Evolutionary conservation across 2,113 vertebrate species (phyloP).

Genomic region (Kryptolebias marmoratus): DNA sequence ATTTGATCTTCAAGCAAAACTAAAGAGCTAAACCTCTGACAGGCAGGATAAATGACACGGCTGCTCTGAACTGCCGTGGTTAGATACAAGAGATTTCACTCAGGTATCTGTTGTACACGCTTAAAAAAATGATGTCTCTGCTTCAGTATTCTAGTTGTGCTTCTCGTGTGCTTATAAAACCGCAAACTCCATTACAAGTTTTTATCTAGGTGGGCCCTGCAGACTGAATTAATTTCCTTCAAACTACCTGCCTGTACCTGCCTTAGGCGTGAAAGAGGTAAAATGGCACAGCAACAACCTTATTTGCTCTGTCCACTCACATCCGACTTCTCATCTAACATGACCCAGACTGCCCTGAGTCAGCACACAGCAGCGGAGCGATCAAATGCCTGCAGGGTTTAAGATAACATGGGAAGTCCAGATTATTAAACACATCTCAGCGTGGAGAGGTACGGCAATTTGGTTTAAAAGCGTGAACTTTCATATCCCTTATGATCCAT

Average conservation of each 20-base stretch:
- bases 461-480: slow-evolving; percentile 20
- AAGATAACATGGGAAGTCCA: slow-evolving; percentile 33
- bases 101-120: slow-evolving; percentile 1
- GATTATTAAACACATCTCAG: slow-evolving; percentile 30
- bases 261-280: slow-evolving; percentile 37
- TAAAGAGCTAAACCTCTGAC: slow-evolving; percentile 52
- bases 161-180: slow-evolving; percentile 32
- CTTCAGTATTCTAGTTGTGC: slow-evolving; percentile 35
- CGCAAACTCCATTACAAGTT: slow-evolving; percentile 32
- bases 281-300: slow-evolving; percentile 24
- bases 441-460: slow-evolving; percentile 20
- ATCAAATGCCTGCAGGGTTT: slow-evolving; percentile 23
- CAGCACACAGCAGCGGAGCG: slow-evolving; percentile 7
- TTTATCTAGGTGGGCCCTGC: slow-evolving; percentile 20
- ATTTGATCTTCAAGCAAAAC: slow-evolving; percentile 49
- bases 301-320: slow-evolving; percentile 46
- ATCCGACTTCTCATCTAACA: slow-evolving; percentile 23
- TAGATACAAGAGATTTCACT: slow-evolving; percentile 26
- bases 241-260: slow-evolving; percentile 39
- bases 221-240: slow-evolving; percentile 47
- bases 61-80: slow-evolving; percentile 34
- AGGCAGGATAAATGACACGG: slow-evolving; percentile 31
- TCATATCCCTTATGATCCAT: slow-evolving; percentile 12
- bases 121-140: neutral
- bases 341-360: slow-evolving; percentile 20